Evolutionary conservation across 1,140 invertebrate genomes (phyloP), one percentile per base, ranked within the genome.

Genomic region (Diorhabda sublineata): DNA sequence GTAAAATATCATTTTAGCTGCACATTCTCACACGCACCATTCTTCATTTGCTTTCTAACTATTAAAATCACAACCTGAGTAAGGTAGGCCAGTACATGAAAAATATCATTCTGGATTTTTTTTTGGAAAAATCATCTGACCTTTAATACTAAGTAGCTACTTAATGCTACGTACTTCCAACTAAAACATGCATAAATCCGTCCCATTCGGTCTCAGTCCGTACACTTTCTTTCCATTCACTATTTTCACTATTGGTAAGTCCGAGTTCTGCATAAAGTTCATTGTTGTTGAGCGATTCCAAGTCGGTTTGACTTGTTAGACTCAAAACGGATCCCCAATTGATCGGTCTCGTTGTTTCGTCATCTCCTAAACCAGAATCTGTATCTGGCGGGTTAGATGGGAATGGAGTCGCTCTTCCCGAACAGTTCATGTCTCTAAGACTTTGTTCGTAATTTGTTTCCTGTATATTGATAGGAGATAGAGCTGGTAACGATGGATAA

Each of bases 241-340:
- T 64, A 3, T 61, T 61, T 59, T 70, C 69, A 52, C 47, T 52
- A 75, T 72, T 74, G 43, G 73, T 75, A 9, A 81, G 69, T 42
- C 79, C 80, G n/a, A 81, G 69, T 71, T 81, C 80, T 42, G 86
- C 85, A 52, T 88, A 87, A 61, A 90, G 79, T 78, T 90, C 88
- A 78, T 90, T 90, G 82, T 92, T 92, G 80, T 93, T 92, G 71
- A 92, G 83, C 26, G 92, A 90, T 81, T 94, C 92, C 42, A 94
- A 83, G 75, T 92, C 92, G 65, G 91, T 93, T 74, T 93, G 90
- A 64, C 90, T 91, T 67, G 91, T 92, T 9, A 95, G 85, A 75
- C 91, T 94, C 56, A 96, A 85, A 72, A 95, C 93, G 45, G 92
- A 94, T 76, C 93, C 91, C 93, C 94, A 95, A 82, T 95, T 94